phyloP scores from a whole-genome alignment of 2,113 vertebrate genomes.

The Camelus bactrianus region DNA sequence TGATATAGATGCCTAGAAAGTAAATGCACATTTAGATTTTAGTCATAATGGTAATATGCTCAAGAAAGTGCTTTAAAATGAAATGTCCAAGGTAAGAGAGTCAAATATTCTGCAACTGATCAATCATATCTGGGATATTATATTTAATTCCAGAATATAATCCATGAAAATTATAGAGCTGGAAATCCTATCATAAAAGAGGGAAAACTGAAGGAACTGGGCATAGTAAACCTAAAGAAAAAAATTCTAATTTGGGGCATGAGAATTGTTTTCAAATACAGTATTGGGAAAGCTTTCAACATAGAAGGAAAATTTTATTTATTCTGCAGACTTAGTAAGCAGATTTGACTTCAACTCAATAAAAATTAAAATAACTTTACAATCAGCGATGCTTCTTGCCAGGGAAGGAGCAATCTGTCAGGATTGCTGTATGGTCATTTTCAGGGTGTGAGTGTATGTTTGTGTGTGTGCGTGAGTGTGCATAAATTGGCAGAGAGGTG shows the following conservation, averaged over 20 bases:
- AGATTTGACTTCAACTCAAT: background rate
- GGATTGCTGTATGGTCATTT: background rate
- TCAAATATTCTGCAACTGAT: background rate
- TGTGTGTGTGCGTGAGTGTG: background rate
- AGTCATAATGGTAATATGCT: background rate
- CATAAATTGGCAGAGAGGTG: background rate
- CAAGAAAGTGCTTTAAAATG: slow-evolving; percentile 44
- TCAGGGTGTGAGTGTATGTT: background rate
- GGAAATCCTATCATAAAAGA: background rate
- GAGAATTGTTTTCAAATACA: background rate
- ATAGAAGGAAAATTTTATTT: background rate
- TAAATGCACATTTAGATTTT: slow-evolving; percentile 8
- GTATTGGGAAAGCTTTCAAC: background rate
- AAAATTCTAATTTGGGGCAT: background rate
- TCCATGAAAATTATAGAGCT: background rate
- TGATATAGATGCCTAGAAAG: background rate
- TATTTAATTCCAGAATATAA: background rate
- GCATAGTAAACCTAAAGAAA: background rate
- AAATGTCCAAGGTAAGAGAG: background rate
- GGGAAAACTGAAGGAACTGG: background rate
- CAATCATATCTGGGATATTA: background rate
- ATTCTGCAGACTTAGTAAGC: background rate
- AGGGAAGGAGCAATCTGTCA: background rate
- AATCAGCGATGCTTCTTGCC: background rate
- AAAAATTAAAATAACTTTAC: background rate